A percentile compares a stretch with the other conserved stretches of the same genome.
phyloP scores from a whole-genome alignment of 2,888 invertebrate genomes.

The Polyommatus icarus region DNA sequence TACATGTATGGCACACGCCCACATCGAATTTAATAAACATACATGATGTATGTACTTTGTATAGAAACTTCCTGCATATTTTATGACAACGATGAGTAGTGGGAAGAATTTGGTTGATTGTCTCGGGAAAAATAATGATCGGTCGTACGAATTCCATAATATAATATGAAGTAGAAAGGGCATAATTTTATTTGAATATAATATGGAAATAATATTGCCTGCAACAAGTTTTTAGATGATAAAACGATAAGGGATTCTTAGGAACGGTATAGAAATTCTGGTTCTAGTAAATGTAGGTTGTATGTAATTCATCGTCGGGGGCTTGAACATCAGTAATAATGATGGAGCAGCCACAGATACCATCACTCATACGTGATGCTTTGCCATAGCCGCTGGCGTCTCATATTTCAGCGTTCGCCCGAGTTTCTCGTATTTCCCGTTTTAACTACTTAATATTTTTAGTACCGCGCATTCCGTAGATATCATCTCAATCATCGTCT shows the following conservation, averaged over 20 bases:
- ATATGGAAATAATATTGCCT: no score
- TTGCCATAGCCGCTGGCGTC: slow-evolving; percentile 4
- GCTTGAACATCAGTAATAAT: slow-evolving; percentile 7
- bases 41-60: slow-evolving; percentile 6
- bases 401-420: slow-evolving; percentile 3
- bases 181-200: no score
- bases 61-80: slow-evolving; percentile 19
- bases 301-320: slow-evolving; percentile 4
- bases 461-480: slow-evolving; percentile 17
- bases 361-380: slow-evolving; percentile 16
- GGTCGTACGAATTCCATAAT: background rate
- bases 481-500: slow-evolving; percentile 28
- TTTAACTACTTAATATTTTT: slow-evolving; percentile 23
- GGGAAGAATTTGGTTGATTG: background rate
- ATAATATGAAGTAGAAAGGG: background rate
- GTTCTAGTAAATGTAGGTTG: background rate
- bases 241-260: background rate
- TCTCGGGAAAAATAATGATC: background rate
- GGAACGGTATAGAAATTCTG: background rate
- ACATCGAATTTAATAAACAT: slow-evolving; percentile 18
- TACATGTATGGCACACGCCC: slow-evolving; percentile 19
- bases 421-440: slow-evolving; percentile 24
- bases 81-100: slow-evolving; percentile 8
- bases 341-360: slow-evolving; percentile 14
- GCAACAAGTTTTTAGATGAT: no score